Evolutionary conservation across 1,140 invertebrate species (phyloP).

Genomic region (Antheraea mylitta): DNA sequence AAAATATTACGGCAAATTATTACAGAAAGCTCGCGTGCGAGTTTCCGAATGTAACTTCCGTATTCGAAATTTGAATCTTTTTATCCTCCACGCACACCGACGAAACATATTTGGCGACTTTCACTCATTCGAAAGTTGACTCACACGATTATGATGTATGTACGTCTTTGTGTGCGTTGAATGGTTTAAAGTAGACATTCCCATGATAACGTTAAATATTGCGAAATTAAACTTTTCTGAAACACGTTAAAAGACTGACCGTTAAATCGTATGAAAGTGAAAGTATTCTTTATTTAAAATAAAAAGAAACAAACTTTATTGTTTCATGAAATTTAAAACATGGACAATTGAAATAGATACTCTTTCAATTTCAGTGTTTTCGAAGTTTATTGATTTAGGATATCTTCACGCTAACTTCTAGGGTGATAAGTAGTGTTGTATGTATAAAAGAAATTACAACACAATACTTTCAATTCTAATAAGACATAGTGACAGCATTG

Average conservation of each 20-base stretch:
- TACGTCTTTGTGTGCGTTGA: background rate
- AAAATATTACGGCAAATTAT: conserved; percentile 9
- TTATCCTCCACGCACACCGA: conserved; percentile 21
- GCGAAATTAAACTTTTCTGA: background rate
- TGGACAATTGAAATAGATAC: too few relatives aligned
- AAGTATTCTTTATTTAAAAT: background rate
- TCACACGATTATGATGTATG: conserved; percentile 22
- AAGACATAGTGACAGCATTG: too few relatives aligned
- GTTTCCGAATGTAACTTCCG: conserved; percentile 43
- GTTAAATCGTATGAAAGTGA: background rate
- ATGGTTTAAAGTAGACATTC: background rate
- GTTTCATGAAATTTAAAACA: too few relatives aligned
- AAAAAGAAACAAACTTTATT: background rate
- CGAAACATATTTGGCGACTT: conserved; percentile 34
- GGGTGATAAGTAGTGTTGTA: too few relatives aligned
- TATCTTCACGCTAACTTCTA: too few relatives aligned
- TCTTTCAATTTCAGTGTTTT: too few relatives aligned
- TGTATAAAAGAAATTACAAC: too few relatives aligned
- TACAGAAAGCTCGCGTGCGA: conserved; percentile 33
- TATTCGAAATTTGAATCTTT: conserved; percentile 47
- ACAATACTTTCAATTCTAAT: too few relatives aligned
- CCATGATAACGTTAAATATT: background rate
- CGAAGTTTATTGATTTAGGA: too few relatives aligned
- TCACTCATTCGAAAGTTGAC: conserved; percentile 49
- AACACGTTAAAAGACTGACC: background rate